Evolutionary conservation across 2,113 vertebrate species (phyloP).

Genomic region (Pipa parva): DNA sequence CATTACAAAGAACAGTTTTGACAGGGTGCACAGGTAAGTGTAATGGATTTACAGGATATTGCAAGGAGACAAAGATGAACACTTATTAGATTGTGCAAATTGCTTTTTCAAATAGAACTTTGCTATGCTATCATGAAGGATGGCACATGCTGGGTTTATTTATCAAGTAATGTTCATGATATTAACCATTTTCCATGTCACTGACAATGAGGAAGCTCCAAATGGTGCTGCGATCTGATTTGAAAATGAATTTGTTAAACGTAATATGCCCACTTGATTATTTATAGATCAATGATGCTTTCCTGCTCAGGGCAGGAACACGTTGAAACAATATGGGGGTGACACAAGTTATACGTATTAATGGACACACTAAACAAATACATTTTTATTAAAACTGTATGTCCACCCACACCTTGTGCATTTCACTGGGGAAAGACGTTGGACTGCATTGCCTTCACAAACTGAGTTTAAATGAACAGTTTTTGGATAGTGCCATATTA

Average conservation of each 20-base stretch:
- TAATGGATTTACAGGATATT: background rate
- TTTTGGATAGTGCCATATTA: too few species aligned
- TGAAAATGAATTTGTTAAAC: background rate
- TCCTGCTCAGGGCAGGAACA: background rate
- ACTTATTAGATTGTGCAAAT: slow-evolving; percentile 34
- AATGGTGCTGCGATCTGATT: background rate
- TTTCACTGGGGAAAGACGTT: too few species aligned
- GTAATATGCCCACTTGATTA: background rate
- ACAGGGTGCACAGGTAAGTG: background rate
- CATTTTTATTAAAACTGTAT: too few species aligned
- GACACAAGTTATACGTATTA: too few species aligned
- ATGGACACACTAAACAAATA: too few species aligned
- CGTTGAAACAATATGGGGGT: too few species aligned
- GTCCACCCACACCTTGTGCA: too few species aligned
- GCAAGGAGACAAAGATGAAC: slow-evolving; percentile 2
- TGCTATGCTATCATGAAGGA: slow-evolving; percentile 2
- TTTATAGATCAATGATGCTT: background rate
- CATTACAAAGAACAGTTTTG: background rate
- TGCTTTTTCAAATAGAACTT: slow-evolving; percentile 20
- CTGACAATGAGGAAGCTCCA: too few species aligned
- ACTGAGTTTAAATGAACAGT: too few species aligned
- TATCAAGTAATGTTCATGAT: slow-evolving; percentile 2
- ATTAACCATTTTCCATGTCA: background rate
- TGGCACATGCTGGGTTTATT: slow-evolving; percentile 5
- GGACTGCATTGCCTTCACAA: too few species aligned